Evolutionary conservation across 2,888 invertebrate genomes (phyloP), one percentile per base, ranked within the genome.

Genomic region (Nymphalis c-album): DNA sequence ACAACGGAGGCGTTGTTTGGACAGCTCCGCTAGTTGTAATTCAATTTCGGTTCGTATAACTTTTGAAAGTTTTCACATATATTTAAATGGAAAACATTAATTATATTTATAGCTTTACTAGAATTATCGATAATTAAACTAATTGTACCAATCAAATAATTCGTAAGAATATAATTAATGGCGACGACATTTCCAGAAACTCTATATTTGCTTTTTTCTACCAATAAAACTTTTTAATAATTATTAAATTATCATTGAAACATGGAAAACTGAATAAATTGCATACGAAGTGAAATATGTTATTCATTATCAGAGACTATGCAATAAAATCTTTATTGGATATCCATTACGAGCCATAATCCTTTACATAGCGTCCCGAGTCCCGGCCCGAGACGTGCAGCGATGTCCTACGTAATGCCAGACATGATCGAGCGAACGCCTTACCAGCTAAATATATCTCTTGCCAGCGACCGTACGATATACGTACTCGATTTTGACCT

Each of bases 1-100:
- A 51, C 62, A 59, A 62, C 51, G 69, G 65, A 50, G 51, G 69
- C 60, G 69, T 71, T 71, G 71, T 71, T 71, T 64, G 60, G 69
- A 67, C 71, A 69, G 68, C 63, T 71, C 35, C 26, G 65, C 62
- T 51, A 57, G 60, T 60, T 57, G 69, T 71, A 69, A 71, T 69
- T 71, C 71, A 71, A 69, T 69, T 69, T 67, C 60, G 60, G 67
- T 60, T 63, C 60, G 63, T 57, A 65, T 63, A 59, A 40, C 63
- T 53, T 60, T 48, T 46, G 16, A 57, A 69, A 69, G 60, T 69
- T 69, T 57, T 40, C 66, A 60, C 69, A 60, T 69, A 57, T 57
- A 57, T 57, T 40, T 8, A 40, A 18, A 18, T 17, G 31, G 20
- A n/a, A 35, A 35, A 31, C 55, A 57, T 35, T 17, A 6, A 35